These are phyloP conservation scores for Cheilosia pagana DNA, from an alignment of 2,888 invertebrate species.

Conservation along the genomic window DNA sequence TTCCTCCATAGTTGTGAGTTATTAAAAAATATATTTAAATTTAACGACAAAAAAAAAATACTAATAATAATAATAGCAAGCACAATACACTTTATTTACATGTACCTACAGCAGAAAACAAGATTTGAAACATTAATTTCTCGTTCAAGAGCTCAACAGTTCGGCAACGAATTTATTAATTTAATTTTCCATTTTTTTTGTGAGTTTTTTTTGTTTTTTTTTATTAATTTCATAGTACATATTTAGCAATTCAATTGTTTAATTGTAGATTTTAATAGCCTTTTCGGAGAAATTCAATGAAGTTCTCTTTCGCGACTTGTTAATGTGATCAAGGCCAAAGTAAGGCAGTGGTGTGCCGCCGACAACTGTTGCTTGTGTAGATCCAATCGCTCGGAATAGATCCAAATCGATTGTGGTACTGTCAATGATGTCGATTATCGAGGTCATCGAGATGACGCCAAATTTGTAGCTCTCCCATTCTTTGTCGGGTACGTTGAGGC, in stretches of 20 bases:
- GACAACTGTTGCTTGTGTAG: slow-evolving; percentile 77
- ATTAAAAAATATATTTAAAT: slow-evolving; percentile 70
- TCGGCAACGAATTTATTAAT: slow-evolving; percentile 52
- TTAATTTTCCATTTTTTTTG: slow-evolving; percentile 15
- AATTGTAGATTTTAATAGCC: slow-evolving; percentile 99
- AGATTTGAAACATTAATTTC: slow-evolving; percentile 56
- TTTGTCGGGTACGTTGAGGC: slow-evolving; percentile 96
- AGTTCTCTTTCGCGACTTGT: slow-evolving; percentile 98
- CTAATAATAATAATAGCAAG: slow-evolving; percentile 60
- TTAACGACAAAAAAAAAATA: slow-evolving; percentile 68
- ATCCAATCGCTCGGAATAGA: slow-evolving; percentile 77
- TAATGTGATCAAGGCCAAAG: slow-evolving; percentile 98
- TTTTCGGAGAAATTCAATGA: slow-evolving; percentile 98
- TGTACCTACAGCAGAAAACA: slow-evolving; percentile 70
- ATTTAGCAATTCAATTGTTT: slow-evolving; percentile 80
- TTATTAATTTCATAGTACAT: slow-evolving; percentile 53
- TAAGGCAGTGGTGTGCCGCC: slow-evolving; percentile 90
- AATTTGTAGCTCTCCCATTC: slow-evolving; percentile 99
- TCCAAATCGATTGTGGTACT: slow-evolving; percentile 81
- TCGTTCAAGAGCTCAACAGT: slow-evolving; percentile 55
- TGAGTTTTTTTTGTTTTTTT: slow-evolving; percentile 41
- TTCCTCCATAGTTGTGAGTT: slow-evolving; percentile 51
- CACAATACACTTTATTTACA: slow-evolving; percentile 74
- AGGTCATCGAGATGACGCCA: slow-evolving; percentile 93
- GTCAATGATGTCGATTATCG: slow-evolving; percentile 92